phyloP scores from a whole-genome alignment of 2,888 invertebrate species.

The Eutolmus rufibarbis region DNA sequence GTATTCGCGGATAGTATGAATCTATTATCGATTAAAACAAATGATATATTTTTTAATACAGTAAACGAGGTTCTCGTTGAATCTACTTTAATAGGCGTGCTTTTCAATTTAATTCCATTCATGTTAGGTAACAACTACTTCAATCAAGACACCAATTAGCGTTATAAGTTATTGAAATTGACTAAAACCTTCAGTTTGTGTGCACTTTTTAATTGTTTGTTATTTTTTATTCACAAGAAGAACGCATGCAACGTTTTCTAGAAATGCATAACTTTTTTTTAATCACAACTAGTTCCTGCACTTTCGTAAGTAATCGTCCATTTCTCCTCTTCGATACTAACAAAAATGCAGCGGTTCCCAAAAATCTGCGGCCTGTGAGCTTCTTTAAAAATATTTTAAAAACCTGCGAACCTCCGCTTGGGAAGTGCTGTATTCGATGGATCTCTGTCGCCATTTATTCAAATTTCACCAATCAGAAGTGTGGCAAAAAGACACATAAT shows the following conservation, averaged over 20 bases:
- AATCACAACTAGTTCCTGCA: neutral
- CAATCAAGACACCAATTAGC: neutral
- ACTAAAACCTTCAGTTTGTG: neutral
- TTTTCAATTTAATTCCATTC: too few species aligned
- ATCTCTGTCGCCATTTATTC: neutral
- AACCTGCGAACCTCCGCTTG: neutral
- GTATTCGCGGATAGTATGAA: too few species aligned
- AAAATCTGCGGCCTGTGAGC: neutral
- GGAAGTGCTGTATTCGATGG: neutral
- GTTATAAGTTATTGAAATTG: neutral
- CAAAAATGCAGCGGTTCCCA: neutral
- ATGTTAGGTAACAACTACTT: neutral
- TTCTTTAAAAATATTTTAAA: neutral
- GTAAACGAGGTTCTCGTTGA: too few species aligned
- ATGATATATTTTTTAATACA: too few species aligned
- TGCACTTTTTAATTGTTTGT: neutral
- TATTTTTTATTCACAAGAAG: neutral
- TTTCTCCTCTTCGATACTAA: neutral
- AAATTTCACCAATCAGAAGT: neutral
- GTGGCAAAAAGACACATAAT: neutral
- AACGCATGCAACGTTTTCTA: neutral
- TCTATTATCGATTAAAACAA: too few species aligned
- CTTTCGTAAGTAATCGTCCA: neutral
- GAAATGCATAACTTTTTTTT: neutral
- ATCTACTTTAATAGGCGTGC: too few species aligned